Percentiles rank a stretch among this genome's conserved stretches.
Conservation (phyloP, 2,888 invertebrate genomes). For the Apotomis turbidana region DNA sequence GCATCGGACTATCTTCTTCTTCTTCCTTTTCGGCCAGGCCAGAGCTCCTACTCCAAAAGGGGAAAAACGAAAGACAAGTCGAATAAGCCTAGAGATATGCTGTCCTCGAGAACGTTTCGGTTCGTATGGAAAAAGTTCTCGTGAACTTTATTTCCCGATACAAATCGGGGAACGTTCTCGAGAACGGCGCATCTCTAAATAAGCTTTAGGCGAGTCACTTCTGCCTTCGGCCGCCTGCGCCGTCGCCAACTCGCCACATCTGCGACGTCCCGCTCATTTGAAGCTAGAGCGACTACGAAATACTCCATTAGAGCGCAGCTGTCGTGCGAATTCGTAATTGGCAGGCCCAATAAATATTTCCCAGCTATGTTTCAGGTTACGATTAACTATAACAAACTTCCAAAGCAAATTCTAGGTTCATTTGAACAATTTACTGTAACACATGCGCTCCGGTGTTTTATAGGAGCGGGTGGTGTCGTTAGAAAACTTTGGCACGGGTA, state of each 20-base stretch:
- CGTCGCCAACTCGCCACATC: slow-evolving; percentile 69
- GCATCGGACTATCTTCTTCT: too few relatives aligned
- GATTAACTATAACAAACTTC: slow-evolving; percentile 44
- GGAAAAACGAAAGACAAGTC: too few relatives aligned
- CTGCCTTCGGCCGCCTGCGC: slow-evolving; percentile 41
- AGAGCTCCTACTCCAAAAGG: too few relatives aligned
- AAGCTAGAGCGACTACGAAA: slow-evolving; percentile 76
- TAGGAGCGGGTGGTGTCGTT: slow-evolving; percentile 2
- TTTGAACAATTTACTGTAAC: slow-evolving; percentile 24
- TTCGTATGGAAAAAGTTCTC: too few relatives aligned
- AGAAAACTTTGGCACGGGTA: background rate
- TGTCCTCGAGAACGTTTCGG: too few relatives aligned
- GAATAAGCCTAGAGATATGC: too few relatives aligned
- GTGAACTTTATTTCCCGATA: too few relatives aligned
- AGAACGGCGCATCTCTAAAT: background rate
- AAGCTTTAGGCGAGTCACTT: slow-evolving; percentile 38
- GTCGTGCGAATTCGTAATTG: slow-evolving; percentile 72
- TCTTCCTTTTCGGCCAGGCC: too few relatives aligned
- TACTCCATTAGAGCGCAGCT: slow-evolving; percentile 76
- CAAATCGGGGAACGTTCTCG: background rate
- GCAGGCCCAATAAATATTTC: slow-evolving; percentile 68
- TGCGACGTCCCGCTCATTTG: slow-evolving; percentile 73
- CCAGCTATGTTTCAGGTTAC: slow-evolving; percentile 51
- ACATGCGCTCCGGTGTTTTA: slow-evolving; percentile 5
- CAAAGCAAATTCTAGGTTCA: slow-evolving; percentile 24